Base-by-base conservation (phyloP, 2,888 invertebrate genomes). In the Parnassius mnemosyne region DNA sequence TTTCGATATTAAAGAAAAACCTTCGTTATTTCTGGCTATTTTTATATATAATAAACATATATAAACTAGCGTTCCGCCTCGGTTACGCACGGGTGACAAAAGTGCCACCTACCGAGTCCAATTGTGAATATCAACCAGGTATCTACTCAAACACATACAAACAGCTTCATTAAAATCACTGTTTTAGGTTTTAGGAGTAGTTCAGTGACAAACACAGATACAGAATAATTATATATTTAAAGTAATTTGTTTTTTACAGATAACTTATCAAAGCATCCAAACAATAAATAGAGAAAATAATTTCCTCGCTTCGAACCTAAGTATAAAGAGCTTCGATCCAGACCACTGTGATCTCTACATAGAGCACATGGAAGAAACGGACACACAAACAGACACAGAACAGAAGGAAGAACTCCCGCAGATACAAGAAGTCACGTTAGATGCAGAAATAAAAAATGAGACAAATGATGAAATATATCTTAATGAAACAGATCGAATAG, bases 261-360 rank as follows among this genome's bases (percentile, higher is more conserved):
- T 88, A 16, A 80, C 85, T 46, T 7, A 74, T 12, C 66, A 78
- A 57, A 76, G 73, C 16, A 66, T 89, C 46, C 76, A 75, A 67
- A 65, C 72, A 0, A 81, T 88, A 25, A 75, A 83, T 53, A 67
- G 86, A 0, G 68, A 75, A 3, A 72, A 74, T 3, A 78, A 80
- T 53, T 66, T 71, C 2, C 63, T 86, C 0, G 43, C 65, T 0
- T 79, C 84, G 0, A 56, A 67, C 1, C 61, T 87, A 12, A 34
- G 55, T 0, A 11, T 20, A 0, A 81, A 76, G 64, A 49, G 66
- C 7, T 76, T 65, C 9, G 52, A 64, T 0, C 65, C 74, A 0
- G 73, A 85, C 7, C 69, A 81, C 2, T 76, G 53, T 10, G 79
- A 86, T 11, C 1, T 68, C 0, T 49, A 69, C 10, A 44, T 77